Evolutionary conservation across 92 coral and sea anemone species (phyloP).

Genomic region (Bergia sp.): DNA sequence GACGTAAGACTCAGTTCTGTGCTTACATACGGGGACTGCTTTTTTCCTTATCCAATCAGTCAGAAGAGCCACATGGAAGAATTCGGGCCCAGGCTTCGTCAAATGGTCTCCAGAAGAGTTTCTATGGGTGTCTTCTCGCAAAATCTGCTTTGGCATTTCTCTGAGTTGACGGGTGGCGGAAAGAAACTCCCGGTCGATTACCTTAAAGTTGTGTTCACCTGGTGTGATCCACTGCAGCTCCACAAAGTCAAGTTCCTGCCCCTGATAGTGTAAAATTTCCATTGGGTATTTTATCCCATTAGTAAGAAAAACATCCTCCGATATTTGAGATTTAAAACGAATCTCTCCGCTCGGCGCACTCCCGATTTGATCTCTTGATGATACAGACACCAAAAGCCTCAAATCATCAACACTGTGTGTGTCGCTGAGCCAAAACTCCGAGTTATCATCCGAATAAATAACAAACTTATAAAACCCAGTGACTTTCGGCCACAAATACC

Average conservation of each 20-base stretch:
- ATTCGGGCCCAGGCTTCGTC: conserved; percentile 15
- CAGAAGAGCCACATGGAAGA: conserved; percentile 65
- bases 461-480: conserved; percentile 78
- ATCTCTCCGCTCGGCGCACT: conserved; percentile 62
- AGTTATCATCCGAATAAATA: conserved; percentile 68
- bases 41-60: conserved; percentile 62
- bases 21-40: conserved; percentile 61
- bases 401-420: conserved; percentile 28
- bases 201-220: conserved; percentile 56
- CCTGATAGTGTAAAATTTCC: conserved; percentile 74
- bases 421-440: conserved; percentile 79
- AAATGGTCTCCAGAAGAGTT: not conserved
- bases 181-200: conserved; percentile 49
- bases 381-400: conserved; percentile 52
- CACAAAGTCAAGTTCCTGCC: conserved; percentile 52
- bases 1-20: conserved; percentile 31
- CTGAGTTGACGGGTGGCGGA: conserved; percentile 29
- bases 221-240: conserved; percentile 79
- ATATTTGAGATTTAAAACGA: conserved; percentile 51
- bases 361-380: conserved; percentile 44
- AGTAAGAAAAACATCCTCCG: conserved; percentile 58
- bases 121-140: not conserved
- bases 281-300: conserved; percentile 50
- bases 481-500: conserved; percentile 63
- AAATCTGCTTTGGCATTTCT: conserved; percentile 15